These are phyloP conservation scores for Athrips mouffetella DNA, from an alignment of 2,888 invertebrate species.

Conservation along the genomic window DNA sequence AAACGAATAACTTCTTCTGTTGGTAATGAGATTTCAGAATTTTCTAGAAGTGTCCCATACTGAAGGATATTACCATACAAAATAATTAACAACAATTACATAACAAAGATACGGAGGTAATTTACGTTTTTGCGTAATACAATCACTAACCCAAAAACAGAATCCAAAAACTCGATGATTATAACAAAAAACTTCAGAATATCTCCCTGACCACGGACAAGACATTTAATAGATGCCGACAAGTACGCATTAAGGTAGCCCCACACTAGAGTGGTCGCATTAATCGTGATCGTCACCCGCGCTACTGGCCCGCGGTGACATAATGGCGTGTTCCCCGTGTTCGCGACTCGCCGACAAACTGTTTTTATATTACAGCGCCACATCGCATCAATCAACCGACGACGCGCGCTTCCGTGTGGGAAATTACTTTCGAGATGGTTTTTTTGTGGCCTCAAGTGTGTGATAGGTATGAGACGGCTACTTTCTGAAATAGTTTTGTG, in stretches of 20 bases:
- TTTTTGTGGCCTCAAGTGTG: constrained; percentile 9
- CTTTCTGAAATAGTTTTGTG: neutral
- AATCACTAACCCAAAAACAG: no score
- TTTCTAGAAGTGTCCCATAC: no score
- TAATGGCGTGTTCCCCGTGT: constrained; percentile 58
- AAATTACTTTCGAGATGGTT: constrained; percentile 43
- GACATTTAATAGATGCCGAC: constrained; percentile 28
- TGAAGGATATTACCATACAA: no score
- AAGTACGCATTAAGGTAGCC: constrained; percentile 43
- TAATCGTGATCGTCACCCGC: constrained; percentile 58
- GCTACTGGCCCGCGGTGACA: constrained; percentile 59
- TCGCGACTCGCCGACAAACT: constrained; percentile 53
- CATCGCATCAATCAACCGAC: constrained; percentile 61
- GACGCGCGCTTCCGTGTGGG: constrained; percentile 64
- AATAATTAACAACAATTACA: no score
- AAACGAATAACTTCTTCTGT: no score
- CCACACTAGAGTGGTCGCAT: constrained; percentile 48
- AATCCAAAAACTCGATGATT: neutral
- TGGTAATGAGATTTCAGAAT: no score
- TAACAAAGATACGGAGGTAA: no score
- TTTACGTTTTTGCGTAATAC: no score
- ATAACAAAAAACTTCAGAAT: neutral
- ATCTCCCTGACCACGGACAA: constrained; percentile 1
- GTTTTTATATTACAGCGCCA: constrained; percentile 70
- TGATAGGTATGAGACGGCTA: neutral